Conservation (phyloP, 2,797 vertebrate genomes). For the Sebastes miniatus region DNA sequence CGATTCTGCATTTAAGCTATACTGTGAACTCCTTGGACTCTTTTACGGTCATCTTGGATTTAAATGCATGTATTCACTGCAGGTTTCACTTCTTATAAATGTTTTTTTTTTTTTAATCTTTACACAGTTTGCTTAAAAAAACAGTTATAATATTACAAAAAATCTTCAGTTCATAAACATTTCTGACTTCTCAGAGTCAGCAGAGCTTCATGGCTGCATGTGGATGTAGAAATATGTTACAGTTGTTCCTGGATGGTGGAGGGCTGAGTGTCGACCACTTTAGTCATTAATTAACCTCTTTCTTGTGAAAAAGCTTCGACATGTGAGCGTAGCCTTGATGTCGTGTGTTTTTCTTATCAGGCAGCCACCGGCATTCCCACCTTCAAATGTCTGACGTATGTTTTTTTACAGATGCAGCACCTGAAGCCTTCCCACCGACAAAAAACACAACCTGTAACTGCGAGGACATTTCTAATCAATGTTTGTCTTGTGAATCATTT, state of each 20-base stretch:
- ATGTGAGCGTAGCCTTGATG: not conserved
- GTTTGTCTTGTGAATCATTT: not conserved
- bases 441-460: not conserved
- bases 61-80: not conserved
- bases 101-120: not conserved
- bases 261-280: not conserved
- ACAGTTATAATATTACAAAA: not conserved
- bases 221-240: not conserved
- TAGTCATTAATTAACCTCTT: constrained; percentile 15
- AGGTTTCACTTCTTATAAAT: not conserved
- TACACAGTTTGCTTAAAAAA: not conserved
- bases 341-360: constrained; percentile 24
- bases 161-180: not conserved
- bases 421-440: constrained; percentile 28
- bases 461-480: not conserved
- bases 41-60: not conserved
- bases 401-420: not conserved
- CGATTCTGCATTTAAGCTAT: not conserved
- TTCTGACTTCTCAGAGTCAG: not conserved
- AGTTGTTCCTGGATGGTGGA: not conserved
- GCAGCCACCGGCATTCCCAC: constrained; percentile 17
- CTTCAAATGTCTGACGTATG: not conserved
- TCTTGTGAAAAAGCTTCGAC: not conserved
- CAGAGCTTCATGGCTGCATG: not conserved
- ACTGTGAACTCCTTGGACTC: not conserved